Percentiles rank a stretch among this genome's conserved stretches.
Conservation (phyloP, 2,797 vertebrate species). For the Oophaga sylvatica region DNA sequence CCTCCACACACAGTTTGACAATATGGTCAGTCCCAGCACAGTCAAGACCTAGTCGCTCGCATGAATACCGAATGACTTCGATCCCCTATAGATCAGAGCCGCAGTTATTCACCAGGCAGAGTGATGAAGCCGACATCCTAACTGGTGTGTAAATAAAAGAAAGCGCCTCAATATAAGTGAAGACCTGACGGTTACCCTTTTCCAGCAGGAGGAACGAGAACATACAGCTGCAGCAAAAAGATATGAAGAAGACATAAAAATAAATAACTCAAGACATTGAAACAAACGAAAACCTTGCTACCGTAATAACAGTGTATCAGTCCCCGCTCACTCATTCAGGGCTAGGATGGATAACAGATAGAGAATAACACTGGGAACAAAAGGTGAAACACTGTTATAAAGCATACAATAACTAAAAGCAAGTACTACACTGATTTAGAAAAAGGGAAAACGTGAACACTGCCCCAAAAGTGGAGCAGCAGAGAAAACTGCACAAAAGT, state of each 20-base stretch:
- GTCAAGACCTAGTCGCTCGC: conserved; percentile 45
- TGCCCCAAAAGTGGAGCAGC: neutral
- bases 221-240: conserved; percentile 59
- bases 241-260: conserved; percentile 41
- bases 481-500: conserved; percentile 10
- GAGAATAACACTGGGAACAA: conserved; percentile 39
- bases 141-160: conserved; percentile 42
- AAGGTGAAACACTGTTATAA: conserved; percentile 44
- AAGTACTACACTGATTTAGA: conserved; percentile 47
- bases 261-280: no score
- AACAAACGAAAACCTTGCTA: neutral
- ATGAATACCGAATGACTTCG: conserved; percentile 47
- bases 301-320: neutral
- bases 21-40: conserved; percentile 39
- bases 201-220: conserved; percentile 59
- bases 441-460: conserved; percentile 23
- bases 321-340: conserved; percentile 38
- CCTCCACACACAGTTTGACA: conserved; percentile 54
- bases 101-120: conserved; percentile 44
- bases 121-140: conserved; percentile 26
- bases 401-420: conserved; percentile 42
- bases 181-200: conserved; percentile 59
- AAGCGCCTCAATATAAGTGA: conserved; percentile 38
- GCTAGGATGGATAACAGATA: conserved; percentile 33
- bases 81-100: conserved; percentile 19